phyloP scores from a whole-genome alignment of 23 tunicate species.

The Ascidia mentula region DNA sequence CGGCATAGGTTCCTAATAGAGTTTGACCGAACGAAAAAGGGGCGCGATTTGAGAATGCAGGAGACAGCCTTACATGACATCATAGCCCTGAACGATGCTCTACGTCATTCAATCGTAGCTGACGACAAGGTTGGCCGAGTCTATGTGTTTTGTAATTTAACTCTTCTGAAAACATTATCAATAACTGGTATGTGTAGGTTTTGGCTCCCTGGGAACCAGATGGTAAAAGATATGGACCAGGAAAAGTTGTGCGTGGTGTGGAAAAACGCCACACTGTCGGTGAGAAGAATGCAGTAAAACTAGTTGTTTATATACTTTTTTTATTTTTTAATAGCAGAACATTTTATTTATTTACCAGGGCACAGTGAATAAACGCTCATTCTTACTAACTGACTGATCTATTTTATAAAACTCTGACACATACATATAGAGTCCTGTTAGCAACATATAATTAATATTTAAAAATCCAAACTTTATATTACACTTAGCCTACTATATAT shows the following conservation, averaged over 20 bases:
- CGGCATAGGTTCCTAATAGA: conserved; percentile 74
- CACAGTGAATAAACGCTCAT: too few species aligned
- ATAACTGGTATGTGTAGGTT: conserved; percentile 64
- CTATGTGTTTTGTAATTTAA: background rate
- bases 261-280: conserved; percentile 79
- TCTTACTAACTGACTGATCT: too few species aligned
- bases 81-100: conserved; percentile 89
- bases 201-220: conserved; percentile 81
- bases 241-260: conserved; percentile 78
- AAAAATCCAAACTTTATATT: too few species aligned
- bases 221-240: conserved; percentile 83
- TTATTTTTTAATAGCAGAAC: too few species aligned
- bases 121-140: conserved; percentile 64
- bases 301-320: too few species aligned
- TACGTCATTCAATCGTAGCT: conserved; percentile 89
- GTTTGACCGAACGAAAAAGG: conserved; percentile 82
- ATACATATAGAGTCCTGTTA: too few species aligned
- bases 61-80: conserved; percentile 89
- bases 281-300: too few species aligned
- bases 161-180: too few species aligned
- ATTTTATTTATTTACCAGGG: too few species aligned
- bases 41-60: conserved; percentile 89
- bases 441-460: too few species aligned
- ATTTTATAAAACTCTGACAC: too few species aligned
- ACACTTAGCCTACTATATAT: too few species aligned